These are phyloP conservation scores for Pseudomugil tenellus DNA, from an alignment of 2,797 vertebrate genomes.

Conservation along the genomic window DNA sequence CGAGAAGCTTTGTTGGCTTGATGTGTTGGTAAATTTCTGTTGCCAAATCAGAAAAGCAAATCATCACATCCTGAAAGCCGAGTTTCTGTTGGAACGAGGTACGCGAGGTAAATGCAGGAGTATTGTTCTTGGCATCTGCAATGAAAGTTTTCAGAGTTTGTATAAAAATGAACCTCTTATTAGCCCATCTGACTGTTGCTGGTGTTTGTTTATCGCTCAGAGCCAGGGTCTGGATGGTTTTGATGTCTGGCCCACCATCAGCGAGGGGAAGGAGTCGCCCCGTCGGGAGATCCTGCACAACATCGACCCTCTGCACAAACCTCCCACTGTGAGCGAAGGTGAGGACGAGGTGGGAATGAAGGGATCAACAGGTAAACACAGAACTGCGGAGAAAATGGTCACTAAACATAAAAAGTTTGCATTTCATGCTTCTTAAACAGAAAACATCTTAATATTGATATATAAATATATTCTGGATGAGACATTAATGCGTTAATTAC, in stretches of 20 bases:
- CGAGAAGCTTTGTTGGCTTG: slow-evolving; percentile 39
- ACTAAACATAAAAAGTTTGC: too few species aligned
- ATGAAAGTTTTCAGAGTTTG: background rate
- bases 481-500: too few species aligned
- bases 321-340: background rate
- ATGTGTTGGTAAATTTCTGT: background rate
- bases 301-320: slow-evolving; percentile 91
- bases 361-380: slow-evolving; percentile 54
- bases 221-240: slow-evolving; percentile 89
- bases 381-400: too few species aligned
- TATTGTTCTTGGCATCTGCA: slow-evolving; percentile 7
- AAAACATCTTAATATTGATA: too few species aligned
- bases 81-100: slow-evolving; percentile 1
- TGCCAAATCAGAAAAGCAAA: slow-evolving; percentile 10
- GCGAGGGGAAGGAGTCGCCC: slow-evolving; percentile 88
- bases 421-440: too few species aligned
- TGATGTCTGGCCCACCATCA: slow-evolving; percentile 91
- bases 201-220: slow-evolving; percentile 43
- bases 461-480: too few species aligned
- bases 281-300: slow-evolving; percentile 95
- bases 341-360: background rate
- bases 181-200: background rate
- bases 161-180: background rate
- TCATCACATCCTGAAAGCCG: background rate
- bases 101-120: slow-evolving; percentile 3